A percentile compares a stretch with the other conserved stretches of the same genome.
phyloP scores from a whole-genome alignment of 2,888 invertebrate species.

The Hydroisotoma schaefferi region DNA sequence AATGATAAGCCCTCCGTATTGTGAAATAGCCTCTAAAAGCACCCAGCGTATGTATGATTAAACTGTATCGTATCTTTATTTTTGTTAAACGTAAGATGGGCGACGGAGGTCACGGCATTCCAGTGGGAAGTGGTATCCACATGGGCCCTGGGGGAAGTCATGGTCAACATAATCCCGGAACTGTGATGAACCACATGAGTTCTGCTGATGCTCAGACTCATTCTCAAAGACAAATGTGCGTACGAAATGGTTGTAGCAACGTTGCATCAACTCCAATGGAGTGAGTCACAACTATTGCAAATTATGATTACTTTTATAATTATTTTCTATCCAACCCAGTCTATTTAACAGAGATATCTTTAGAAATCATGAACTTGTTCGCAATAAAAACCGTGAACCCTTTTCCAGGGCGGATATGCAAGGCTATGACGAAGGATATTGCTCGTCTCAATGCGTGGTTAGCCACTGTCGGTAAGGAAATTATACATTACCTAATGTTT shows the following conservation, averaged over 20 bases:
- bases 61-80: not conserved
- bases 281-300: no score
- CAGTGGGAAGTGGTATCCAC: slow-evolving; percentile 39
- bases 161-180: slow-evolving; percentile 37
- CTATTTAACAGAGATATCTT: no score
- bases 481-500: not conserved
- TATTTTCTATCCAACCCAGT: no score
- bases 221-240: slow-evolving; percentile 44
- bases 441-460: slow-evolving; percentile 57
- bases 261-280: slow-evolving; percentile 52
- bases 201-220: slow-evolving; percentile 41
- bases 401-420: slow-evolving; percentile 7
- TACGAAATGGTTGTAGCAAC: slow-evolving; percentile 54
- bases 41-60: no score
- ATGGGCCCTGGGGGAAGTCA: slow-evolving; percentile 41
- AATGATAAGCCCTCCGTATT: no score
- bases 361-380: no score
- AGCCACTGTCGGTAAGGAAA: slow-evolving; percentile 55
- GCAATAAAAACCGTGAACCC: not conserved
- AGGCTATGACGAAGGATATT: slow-evolving; percentile 54
- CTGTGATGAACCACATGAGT: slow-evolving; percentile 43
- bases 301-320: no score
- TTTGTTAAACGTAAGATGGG: slow-evolving; percentile 34
- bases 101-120: slow-evolving; percentile 39
- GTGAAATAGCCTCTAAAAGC: no score